Base-by-base conservation (phyloP, 2,888 invertebrate species). In the Drosophila tripunctata region DNA sequence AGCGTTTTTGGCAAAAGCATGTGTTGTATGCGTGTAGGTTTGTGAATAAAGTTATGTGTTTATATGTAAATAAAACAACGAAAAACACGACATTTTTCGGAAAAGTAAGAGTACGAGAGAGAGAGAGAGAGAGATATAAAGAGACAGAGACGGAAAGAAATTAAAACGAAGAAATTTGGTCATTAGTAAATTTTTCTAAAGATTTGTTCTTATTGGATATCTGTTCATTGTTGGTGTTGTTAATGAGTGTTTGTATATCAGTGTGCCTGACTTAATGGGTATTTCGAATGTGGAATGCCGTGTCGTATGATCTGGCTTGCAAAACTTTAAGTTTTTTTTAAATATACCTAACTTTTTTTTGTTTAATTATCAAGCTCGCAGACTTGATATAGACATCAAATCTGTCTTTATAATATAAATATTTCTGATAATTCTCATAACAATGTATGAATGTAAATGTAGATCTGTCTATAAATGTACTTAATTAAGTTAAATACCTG, bases 401-500 rank as follows among this genome's bases (percentile, higher is more conserved):
- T 41, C 7, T 41, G 10, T 19, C 7, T 33, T 15, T 14, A 35
- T 27, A 24, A 17, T 50, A 19, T 27, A 17, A 5, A 10, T 10
- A 14, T 51, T 12, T 44, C 33, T 14, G 24, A 10, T 22, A 15
- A 15, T 22, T 17, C 6, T 1, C 6, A 24, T 36, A 33, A 22
- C 15, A 14, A 41, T 36, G 21, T 50, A 35, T 33, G 19, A 41
- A 60, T 64, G 40, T 61, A 51, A 67, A 60, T 41, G 47, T 40
- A 54, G 24, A 62, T 19, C 44, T 58, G 50, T 56, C 63, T 63
- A 50, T 44, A 24, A 50, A 24, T 61, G 38, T 38, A 54, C 83
- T 77, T 82, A 80, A 80, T 65, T 77, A 82, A 79, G 60, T 79
- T 77, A 83, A 80, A 80, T 80, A 79, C 79, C 79, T 79, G 79